Conservation (phyloP, 2,113 vertebrate species). For the Chamaetylas fuelleborni region DNA sequence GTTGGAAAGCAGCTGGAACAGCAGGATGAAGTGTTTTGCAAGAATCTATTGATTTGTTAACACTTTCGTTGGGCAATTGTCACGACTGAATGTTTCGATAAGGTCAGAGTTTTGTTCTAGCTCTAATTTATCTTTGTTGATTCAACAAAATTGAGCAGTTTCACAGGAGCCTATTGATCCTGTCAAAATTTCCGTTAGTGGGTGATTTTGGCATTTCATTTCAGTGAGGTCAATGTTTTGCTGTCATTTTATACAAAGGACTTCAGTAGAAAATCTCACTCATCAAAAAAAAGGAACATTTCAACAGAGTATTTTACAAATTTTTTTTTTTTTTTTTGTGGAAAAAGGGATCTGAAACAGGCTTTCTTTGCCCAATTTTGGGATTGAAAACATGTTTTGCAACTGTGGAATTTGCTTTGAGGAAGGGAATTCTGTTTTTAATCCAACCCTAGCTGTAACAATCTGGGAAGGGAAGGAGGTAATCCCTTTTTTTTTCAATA, state of each 20-base stretch:
- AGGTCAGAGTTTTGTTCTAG: conserved; percentile 12
- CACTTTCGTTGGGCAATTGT: background rate
- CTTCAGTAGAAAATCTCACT: background rate
- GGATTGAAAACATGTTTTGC: conserved; percentile 47
- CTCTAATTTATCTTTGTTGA: background rate
- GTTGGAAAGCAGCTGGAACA: background rate
- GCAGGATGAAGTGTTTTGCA: background rate
- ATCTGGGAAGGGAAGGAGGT: background rate
- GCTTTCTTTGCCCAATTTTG: background rate
- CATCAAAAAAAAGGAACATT: background rate
- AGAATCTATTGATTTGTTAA: background rate
- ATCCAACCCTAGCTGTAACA: background rate
- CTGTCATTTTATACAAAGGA: background rate
- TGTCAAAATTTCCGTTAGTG: background rate
- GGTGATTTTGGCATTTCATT: background rate
- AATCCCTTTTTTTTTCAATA: background rate
- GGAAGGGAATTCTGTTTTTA: background rate
- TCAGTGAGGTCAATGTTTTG: conserved; percentile 8
- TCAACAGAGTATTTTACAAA: background rate
- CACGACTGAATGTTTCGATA: background rate
- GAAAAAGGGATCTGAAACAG: background rate
- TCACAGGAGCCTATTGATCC: background rate
- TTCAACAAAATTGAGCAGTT: background rate
- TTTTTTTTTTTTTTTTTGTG: background rate
- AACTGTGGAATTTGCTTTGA: background rate